A percentile compares a stretch with the other conserved stretches of the same genome.
Conservation (phyloP, 2,888 invertebrate genomes). For the Nemotelus nigrinus region DNA sequence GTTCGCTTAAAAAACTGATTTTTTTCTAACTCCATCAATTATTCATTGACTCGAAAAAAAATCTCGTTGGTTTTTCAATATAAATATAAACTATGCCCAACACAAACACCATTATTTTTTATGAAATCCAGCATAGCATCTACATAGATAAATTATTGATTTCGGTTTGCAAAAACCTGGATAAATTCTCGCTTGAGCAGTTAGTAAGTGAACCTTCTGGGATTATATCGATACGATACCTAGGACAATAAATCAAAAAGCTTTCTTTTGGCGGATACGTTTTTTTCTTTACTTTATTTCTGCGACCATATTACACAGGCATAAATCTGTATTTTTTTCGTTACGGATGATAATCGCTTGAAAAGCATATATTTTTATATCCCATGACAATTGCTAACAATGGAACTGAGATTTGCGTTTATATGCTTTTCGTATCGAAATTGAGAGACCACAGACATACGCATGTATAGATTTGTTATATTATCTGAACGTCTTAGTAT, state of each 20-base stretch:
- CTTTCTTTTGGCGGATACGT: neutral
- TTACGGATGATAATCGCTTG: conserved; percentile 32
- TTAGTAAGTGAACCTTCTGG: conserved; percentile 5
- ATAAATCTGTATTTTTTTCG: conserved; percentile 28
- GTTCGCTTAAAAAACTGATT: no score
- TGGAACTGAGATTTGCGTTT: no score
- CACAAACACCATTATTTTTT: no score
- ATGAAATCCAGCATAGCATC: no score
- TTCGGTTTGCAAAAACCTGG: neutral
- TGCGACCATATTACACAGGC: neutral
- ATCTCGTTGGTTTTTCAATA: no score
- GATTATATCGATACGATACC: conserved; percentile 15
- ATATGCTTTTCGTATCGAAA: no score
- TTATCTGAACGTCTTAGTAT: no score
- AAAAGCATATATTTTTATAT: neutral
- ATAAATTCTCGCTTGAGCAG: neutral
- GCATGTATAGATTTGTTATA: no score
- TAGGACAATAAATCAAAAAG: conserved; percentile 18
- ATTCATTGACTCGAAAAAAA: no score
- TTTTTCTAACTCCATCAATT: no score
- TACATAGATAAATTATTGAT: conserved; percentile 1
- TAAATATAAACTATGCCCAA: no score
- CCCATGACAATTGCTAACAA: conserved; percentile 1
- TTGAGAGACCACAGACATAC: no score
- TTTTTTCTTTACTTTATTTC: neutral